These are phyloP conservation scores for Callospermophilus lateralis DNA, from an alignment of 2,113 vertebrate genomes.

Conservation along the genomic window DNA sequence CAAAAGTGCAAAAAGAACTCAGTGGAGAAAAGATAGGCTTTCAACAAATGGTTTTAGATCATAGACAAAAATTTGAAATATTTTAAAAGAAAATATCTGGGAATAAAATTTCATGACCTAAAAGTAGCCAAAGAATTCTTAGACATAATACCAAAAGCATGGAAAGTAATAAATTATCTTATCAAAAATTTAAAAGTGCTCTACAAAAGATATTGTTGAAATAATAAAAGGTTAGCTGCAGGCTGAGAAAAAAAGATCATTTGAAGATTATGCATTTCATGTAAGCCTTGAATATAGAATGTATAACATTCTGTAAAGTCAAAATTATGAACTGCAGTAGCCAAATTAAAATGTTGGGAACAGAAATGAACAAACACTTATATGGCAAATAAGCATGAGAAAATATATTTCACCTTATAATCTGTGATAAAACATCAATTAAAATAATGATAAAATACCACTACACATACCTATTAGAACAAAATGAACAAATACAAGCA, in stretches of 20 bases:
- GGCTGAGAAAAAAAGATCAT: background rate
- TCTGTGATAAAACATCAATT: background rate
- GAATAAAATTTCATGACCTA: slow-evolving; percentile 49
- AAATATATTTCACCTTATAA: background rate
- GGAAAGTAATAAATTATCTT: background rate
- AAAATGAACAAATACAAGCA: background rate
- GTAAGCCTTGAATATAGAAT: background rate
- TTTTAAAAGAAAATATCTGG: slow-evolving; percentile 38
- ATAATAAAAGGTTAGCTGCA: background rate
- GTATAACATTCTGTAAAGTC: background rate
- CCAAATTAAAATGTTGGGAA: background rate
- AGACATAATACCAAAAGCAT: background rate
- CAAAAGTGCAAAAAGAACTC: slow-evolving; percentile 36
- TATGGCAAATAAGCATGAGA: background rate
- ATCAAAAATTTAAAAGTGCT: background rate
- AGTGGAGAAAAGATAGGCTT: slow-evolving; percentile 3
- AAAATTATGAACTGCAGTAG: background rate
- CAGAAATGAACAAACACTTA: background rate
- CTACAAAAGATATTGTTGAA: background rate
- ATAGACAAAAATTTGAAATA: slow-evolving; percentile 8
- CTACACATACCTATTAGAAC: background rate
- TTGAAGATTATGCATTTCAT: background rate
- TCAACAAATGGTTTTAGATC: slow-evolving; percentile 14
- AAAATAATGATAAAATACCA: background rate
- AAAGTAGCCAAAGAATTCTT: slow-evolving; percentile 11